Conservation (phyloP, 2,113 vertebrate genomes). For the Hyaena hyaena region DNA sequence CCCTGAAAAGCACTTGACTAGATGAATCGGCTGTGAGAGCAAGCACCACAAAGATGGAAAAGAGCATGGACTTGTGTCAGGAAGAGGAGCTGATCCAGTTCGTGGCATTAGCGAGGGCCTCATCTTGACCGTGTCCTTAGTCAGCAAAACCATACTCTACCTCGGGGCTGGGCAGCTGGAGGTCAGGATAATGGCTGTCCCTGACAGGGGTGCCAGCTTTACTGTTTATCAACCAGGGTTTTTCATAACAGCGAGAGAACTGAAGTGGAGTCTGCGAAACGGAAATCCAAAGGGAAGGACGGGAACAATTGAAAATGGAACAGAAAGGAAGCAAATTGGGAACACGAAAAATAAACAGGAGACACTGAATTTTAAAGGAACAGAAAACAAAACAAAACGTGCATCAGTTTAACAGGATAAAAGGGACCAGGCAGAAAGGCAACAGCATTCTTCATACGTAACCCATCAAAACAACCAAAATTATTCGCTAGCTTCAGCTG, state of each 20-base stretch:
- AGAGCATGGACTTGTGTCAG: slow-evolving; percentile 73
- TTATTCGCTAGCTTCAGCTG: neutral
- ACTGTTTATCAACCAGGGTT: slow-evolving; percentile 99
- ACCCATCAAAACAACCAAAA: neutral
- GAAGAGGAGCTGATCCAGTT: slow-evolving; percentile 56
- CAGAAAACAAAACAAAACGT: slow-evolving; percentile 74
- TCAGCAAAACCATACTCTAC: slow-evolving; percentile 88
- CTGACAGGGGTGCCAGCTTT: slow-evolving; percentile 94
- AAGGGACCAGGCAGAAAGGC: slow-evolving; percentile 28
- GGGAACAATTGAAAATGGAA: slow-evolving; percentile 79
- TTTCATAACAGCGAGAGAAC: slow-evolving; percentile 98
- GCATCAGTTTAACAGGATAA: neutral
- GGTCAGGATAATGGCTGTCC: slow-evolving; percentile 95
- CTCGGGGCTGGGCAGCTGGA: slow-evolving; percentile 87
- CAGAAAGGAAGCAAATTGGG: slow-evolving; percentile 71
- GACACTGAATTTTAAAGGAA: slow-evolving; percentile 76
- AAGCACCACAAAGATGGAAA: slow-evolving; percentile 78
- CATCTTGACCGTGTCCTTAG: slow-evolving; percentile 58
- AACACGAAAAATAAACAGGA: slow-evolving; percentile 69
- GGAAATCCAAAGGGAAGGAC: slow-evolving; percentile 86
- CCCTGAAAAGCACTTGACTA: slow-evolving; percentile 74
- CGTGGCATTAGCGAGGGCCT: slow-evolving; percentile 54
- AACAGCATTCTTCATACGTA: neutral
- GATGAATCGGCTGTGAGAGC: slow-evolving; percentile 75
- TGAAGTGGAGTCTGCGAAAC: slow-evolving; percentile 95